Percentiles rank a stretch among this genome's conserved stretches.
Evolutionary conservation across 2,113 vertebrate genomes (phyloP).

Genomic region (Centrocercus urophasianus): DNA sequence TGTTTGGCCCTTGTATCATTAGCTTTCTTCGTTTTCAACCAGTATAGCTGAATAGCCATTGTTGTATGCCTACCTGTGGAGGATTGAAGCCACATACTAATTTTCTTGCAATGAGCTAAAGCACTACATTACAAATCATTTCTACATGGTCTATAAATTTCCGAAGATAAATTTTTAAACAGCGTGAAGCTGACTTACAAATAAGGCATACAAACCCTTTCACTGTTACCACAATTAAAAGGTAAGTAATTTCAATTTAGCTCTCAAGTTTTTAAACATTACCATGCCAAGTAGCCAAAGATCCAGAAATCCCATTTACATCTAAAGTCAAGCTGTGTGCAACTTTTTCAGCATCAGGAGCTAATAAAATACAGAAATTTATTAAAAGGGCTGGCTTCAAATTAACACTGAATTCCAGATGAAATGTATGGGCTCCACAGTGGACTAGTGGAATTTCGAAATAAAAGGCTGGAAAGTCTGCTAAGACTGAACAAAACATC

Average conservation of each 20-base stretch:
- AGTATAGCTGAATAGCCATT: constrained; percentile 76
- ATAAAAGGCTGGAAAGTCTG: constrained; percentile 81
- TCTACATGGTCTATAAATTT: constrained; percentile 80
- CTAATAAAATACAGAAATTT: constrained; percentile 80
- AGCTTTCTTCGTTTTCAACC: constrained; percentile 79
- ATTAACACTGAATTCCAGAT: constrained; percentile 85
- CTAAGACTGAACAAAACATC: constrained; percentile 84
- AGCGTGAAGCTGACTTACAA: constrained; percentile 85
- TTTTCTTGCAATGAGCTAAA: constrained; percentile 80
- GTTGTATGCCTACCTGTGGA: constrained; percentile 81
- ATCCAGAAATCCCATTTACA: constrained; percentile 80
- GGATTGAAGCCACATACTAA: constrained; percentile 79
- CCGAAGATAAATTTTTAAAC: constrained; percentile 75
- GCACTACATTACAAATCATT: constrained; percentile 81
- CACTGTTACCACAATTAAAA: constrained; percentile 77
- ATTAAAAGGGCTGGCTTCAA: constrained; percentile 80
- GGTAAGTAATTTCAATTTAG: constrained; percentile 78
- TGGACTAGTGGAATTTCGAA: constrained; percentile 84
- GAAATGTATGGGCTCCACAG: constrained; percentile 88
- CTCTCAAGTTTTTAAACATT: constrained; percentile 72
- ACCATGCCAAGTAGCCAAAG: constrained; percentile 75
- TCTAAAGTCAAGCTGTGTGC: constrained; percentile 80
- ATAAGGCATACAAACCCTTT: constrained; percentile 79
- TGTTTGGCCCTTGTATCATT: constrained; percentile 80
- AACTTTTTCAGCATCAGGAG: constrained; percentile 73